Conservation (phyloP, 2,888 invertebrate genomes). For the Lysandra coridon region DNA sequence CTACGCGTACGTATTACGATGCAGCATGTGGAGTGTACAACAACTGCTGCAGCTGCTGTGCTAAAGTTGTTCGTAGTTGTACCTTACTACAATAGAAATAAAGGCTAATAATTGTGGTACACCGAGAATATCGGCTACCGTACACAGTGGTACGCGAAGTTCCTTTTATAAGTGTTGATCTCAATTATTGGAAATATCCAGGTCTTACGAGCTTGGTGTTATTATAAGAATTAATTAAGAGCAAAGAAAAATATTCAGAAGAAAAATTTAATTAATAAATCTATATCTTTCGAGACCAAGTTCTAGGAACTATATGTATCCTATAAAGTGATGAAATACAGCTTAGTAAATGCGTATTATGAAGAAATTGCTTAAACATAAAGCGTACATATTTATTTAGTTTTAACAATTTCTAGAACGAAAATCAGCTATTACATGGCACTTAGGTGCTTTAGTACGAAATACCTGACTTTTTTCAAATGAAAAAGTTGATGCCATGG, state of each 20-base stretch:
- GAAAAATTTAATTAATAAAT: neutral
- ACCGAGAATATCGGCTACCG: neutral
- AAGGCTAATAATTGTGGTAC: neutral
- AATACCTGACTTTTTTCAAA: too few species aligned
- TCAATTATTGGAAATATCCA: conserved; percentile 1
- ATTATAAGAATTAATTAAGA: neutral
- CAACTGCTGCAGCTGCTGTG: too few species aligned
- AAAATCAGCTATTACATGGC: too few species aligned
- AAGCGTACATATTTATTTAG: too few species aligned
- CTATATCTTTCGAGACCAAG: too few species aligned
- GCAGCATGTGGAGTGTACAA: conserved; percentile 58
- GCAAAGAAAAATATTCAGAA: neutral
- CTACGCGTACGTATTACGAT: conserved; percentile 64
- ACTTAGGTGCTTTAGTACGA: too few species aligned
- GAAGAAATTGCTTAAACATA: too few species aligned
- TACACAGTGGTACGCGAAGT: neutral
- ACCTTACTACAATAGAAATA: conserved; percentile 22
- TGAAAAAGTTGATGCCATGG: too few species aligned
- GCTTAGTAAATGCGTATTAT: too few species aligned
- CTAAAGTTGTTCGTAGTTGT: neutral
- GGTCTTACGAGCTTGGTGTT: neutral
- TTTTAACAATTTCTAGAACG: too few species aligned
- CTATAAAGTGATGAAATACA: too few species aligned
- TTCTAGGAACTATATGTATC: too few species aligned
- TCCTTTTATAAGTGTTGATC: neutral